phyloP scores from a whole-genome alignment of 2,113 vertebrate species.

The Brachyistius frenatus region DNA sequence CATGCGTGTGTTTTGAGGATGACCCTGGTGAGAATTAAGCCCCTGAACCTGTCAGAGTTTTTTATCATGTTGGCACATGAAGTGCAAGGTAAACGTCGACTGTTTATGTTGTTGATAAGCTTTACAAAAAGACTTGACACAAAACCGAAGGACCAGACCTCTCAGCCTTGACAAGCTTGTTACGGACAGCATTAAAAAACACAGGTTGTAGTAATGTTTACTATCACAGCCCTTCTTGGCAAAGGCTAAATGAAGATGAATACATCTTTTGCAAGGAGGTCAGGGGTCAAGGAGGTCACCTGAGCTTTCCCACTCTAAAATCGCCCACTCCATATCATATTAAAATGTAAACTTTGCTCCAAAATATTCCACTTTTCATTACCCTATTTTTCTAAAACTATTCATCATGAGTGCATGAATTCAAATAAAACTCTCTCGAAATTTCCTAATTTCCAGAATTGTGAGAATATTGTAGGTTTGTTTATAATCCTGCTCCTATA shows the following conservation, averaged over 20 bases:
- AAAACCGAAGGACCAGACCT: slow-evolving; percentile 2
- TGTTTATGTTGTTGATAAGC: slow-evolving; percentile 60
- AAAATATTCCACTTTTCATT: background rate
- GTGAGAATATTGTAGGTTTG: background rate
- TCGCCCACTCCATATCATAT: background rate
- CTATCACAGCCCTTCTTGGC: background rate
- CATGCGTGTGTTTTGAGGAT: background rate
- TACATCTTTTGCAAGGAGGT: slow-evolving; percentile 7
- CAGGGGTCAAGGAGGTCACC: slow-evolving; percentile 5
- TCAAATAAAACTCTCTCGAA: background rate
- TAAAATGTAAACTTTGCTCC: background rate
- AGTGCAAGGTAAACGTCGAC: slow-evolving; percentile 44
- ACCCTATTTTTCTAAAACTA: background rate
- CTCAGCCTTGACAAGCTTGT: slow-evolving; percentile 2
- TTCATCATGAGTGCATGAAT: background rate
- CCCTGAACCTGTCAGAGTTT: slow-evolving; percentile 14
- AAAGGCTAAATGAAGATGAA: slow-evolving; percentile 18
- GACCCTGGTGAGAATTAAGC: background rate
- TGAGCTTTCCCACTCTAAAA: background rate
- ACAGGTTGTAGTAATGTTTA: background rate
- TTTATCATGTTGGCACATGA: slow-evolving; percentile 11
- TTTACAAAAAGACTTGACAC: slow-evolving; percentile 21
- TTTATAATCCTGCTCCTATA: background rate
- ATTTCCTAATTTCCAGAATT: background rate
- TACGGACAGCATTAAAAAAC: slow-evolving; percentile 1